Evolutionary conservation across 2,113 vertebrate genomes (phyloP).

Genomic region (Limnothrissa miodon): DNA sequence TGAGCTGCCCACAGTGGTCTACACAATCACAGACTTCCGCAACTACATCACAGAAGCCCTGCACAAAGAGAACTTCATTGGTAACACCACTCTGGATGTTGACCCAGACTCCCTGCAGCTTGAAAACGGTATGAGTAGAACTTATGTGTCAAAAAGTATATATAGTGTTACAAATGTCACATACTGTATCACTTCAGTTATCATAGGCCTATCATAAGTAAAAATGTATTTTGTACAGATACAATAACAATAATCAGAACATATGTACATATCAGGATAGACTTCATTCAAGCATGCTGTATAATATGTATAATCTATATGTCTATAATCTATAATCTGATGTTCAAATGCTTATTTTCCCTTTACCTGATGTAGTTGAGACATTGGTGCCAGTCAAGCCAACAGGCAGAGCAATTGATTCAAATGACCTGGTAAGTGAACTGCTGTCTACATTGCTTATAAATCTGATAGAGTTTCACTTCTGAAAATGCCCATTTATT

Average conservation of each 20-base stretch:
- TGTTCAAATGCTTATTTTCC: not conserved
- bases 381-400: conserved; percentile 55
- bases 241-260: too few species aligned
- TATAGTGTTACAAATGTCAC: not conserved
- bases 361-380: conserved; percentile 50
- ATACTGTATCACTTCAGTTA: not conserved
- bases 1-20: conserved; percentile 83
- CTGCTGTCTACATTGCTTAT: not conserved
- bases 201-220: not conserved
- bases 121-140: conserved; percentile 71
- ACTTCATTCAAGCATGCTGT: not conserved
- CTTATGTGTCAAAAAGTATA: not conserved
- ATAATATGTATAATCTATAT: too few species aligned
- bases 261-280: not conserved
- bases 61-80: conserved; percentile 77
- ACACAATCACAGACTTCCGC: conserved; percentile 86
- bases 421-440: conserved; percentile 61
- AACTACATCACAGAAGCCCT: conserved; percentile 86
- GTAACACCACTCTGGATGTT: conserved; percentile 73
- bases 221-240: too few species aligned
- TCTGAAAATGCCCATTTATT: conserved; percentile 10
- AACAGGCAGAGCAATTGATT: conserved; percentile 51
- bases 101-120: conserved; percentile 72
- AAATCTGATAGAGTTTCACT: not conserved
- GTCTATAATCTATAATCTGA: not conserved